Percentiles rank a stretch among this genome's conserved stretches.
Conservation (phyloP, 2,797 vertebrate species). For the Channa striata region DNA sequence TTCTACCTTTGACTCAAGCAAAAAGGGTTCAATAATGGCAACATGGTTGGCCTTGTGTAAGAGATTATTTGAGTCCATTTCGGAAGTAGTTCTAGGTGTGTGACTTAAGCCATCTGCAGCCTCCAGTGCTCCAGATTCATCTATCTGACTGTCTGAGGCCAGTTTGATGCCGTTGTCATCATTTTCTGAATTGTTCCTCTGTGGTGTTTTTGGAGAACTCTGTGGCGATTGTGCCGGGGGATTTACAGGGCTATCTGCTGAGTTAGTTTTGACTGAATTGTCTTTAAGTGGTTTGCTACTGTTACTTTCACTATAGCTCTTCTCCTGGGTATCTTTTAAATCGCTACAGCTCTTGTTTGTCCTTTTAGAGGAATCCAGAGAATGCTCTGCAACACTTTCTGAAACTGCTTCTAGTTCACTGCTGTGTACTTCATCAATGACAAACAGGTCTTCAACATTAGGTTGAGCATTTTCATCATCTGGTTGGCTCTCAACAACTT, state of each 20-base stretch:
- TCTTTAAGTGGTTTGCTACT: conserved; percentile 18
- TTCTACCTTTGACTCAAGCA: conserved; percentile 21
- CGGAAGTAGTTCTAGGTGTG: neutral
- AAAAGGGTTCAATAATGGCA: neutral
- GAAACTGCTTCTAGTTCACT: conserved; percentile 51
- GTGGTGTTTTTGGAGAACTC: conserved; percentile 11
- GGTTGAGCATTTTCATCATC: conserved; percentile 48
- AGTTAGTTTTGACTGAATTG: conserved; percentile 28
- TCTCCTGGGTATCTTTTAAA: conserved; percentile 5
- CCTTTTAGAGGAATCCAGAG: conserved; percentile 1
- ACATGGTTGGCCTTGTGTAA: neutral
- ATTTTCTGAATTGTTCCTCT: conserved; percentile 14
- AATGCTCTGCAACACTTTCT: conserved; percentile 4
- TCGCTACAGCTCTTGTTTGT: neutral
- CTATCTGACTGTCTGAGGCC: conserved; percentile 7
- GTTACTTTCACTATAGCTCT: neutral
- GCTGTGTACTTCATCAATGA: conserved; percentile 75
- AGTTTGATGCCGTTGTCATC: neutral
- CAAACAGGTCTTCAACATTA: conserved; percentile 73
- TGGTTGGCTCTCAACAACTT: neutral
- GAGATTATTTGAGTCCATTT: neutral
- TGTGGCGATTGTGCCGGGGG: conserved; percentile 3
- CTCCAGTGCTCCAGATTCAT: neutral
- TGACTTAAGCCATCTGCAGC: neutral
- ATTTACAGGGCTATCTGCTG: neutral